Evolutionary conservation across 2,113 vertebrate genomes (phyloP).

Genomic region (Sarotherodon lohbergeri): DNA sequence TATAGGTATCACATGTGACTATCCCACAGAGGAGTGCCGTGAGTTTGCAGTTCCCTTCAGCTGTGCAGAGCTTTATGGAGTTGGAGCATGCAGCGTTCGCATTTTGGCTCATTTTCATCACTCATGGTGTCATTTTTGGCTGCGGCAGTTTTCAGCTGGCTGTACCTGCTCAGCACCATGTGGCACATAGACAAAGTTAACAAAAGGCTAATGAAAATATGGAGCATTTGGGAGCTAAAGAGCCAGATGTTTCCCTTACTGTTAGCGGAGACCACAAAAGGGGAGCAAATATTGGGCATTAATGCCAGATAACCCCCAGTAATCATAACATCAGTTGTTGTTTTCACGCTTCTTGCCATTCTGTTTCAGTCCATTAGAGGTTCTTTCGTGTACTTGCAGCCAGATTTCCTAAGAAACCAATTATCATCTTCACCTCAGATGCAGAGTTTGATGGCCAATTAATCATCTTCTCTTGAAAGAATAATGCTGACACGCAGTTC

Average conservation of each 20-base stretch:
- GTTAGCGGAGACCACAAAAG: background rate
- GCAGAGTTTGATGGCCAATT: background rate
- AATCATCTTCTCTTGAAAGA: background rate
- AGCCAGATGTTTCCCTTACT: background rate
- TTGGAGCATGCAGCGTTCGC: background rate
- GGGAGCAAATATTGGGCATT: background rate
- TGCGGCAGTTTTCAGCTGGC: background rate
- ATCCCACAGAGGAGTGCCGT: background rate
- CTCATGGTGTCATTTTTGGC: background rate
- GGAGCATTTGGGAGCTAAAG: background rate
- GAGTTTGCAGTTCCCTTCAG: background rate
- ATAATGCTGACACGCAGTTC: background rate
- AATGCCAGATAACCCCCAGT: background rate
- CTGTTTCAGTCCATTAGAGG: background rate
- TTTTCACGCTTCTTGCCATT: background rate
- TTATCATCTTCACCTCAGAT: background rate
- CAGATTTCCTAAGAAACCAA: conserved; percentile 9
- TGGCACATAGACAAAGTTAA: background rate
- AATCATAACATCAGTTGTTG: background rate
- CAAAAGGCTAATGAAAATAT: background rate
- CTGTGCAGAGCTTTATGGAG: background rate
- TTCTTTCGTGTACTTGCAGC: background rate
- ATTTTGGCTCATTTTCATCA: background rate
- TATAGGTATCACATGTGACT: background rate
- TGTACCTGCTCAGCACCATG: background rate